A percentile compares a stretch with the other conserved stretches of the same genome.
phyloP scores from a whole-genome alignment of 2,113 vertebrate genomes.

The Lipotes vexillifer region DNA sequence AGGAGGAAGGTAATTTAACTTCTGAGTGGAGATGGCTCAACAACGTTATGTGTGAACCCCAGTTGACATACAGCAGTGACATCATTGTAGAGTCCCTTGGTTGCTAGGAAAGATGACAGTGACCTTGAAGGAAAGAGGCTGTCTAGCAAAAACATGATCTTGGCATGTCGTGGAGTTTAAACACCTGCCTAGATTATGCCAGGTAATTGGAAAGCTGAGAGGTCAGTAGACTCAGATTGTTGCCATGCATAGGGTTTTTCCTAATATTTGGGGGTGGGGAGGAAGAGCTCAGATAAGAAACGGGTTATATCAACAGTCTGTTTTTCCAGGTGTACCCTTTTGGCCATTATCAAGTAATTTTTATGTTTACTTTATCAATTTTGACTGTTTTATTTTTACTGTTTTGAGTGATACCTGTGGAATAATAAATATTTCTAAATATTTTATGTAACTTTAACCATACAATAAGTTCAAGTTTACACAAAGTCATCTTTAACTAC shows the following conservation, averaged over 20 bases:
- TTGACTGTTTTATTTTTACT: neutral
- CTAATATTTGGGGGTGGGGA: neutral
- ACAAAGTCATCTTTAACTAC: neutral
- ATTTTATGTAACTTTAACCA: neutral
- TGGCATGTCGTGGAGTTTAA: neutral
- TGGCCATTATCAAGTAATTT: neutral
- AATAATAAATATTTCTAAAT: neutral
- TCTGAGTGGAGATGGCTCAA: neutral
- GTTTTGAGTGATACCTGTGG: neutral
- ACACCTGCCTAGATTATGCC: neutral
- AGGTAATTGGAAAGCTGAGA: neutral
- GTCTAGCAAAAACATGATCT: neutral
- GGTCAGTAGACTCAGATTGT: neutral
- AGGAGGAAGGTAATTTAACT: neutral
- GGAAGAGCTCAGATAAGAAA: neutral
- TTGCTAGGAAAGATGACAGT: neutral
- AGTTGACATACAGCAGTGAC: neutral
- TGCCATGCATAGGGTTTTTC: neutral
- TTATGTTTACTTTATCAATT: slow-evolving; percentile 17
- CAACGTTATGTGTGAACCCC: neutral
- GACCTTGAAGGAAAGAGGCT: neutral
- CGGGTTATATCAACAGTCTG: neutral
- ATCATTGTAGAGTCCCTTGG: neutral
- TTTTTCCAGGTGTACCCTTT: neutral
- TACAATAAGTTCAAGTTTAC: neutral